Evolutionary conservation across 2,797 vertebrate genomes (phyloP), one percentile per base, ranked within the genome.

Genomic region (Buceros bicornis): DNA sequence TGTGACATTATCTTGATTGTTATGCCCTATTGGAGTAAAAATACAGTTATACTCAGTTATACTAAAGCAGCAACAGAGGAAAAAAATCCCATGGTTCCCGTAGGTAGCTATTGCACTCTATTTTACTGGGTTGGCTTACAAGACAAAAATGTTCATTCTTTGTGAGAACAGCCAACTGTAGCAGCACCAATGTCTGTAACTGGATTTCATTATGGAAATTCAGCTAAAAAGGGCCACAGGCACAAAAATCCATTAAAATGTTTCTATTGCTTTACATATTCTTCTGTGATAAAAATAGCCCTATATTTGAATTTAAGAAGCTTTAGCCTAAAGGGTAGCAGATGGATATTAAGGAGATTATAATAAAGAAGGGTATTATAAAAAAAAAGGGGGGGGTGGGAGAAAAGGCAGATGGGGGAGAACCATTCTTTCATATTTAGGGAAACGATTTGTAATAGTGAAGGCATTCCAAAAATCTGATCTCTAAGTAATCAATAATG

Each of bases 311-410:
- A 98, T 98, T 97, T 97, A 97, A 98, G 98, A 98, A 97, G 97
- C 91, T 94, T 96, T 97, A 91, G 97, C 98, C 98, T 97, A 97
- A 97, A 98, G 98, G 97, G 95, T 95, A 98, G 97, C 97, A 97
- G 98, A 98, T 98, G 97, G 98, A 98, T 98, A 98, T 98, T 98
- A 97, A 98, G 97, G 95, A 97, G 97, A 98, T 98, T 98, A 98
- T 98, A 97, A 97, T 97, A 97, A 98, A 97, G 97, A 97, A 97
- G 96, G 86, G 78, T 92, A 97, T 97, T 98, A 97, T 96, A 19
- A 92, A 96, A 97, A 97, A 96, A 96, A 86, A 43, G 15, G 12
- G 13, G 42, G 14, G 12, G 2, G 37, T 40, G 10, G 5, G 35
- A 48, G 37, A 93, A 96, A 95, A 95, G 91, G 31, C 82, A 28